Evolutionary conservation across 2,113 vertebrate species (phyloP), one percentile per base, ranked within the genome.

Genomic region (Hiodon alosoides): DNA sequence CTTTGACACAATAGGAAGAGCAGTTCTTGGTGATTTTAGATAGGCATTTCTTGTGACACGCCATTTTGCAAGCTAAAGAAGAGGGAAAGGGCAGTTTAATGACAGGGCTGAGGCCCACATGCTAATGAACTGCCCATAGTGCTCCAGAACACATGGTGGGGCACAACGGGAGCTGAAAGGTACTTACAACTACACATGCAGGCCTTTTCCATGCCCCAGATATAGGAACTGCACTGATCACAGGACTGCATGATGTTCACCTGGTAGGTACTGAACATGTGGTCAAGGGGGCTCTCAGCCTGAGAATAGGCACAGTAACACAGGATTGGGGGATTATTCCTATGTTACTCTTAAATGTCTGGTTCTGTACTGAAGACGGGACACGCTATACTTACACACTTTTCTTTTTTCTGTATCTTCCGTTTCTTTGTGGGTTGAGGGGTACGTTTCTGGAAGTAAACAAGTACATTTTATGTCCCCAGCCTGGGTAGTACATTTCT

Each of bases 181-280:
- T 16, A 86, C 96, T 90, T 79, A 98, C 97, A 90, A 0, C 92
- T 94, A 87, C 96, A 99, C 83, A 99, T 95, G 81, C 91, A 93
- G 60, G 95, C 94, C 79, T 96, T 98, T 77, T 99, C 97, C 97
- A 98, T 99, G 54, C 91, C 93, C 96, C 96, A 98, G 86, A 99
- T 96, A 86, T 90, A 97, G 66, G 95, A 97, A 0, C 85, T 89
- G 78, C 97, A 99, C 81, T 94, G 88, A 78, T 99, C 97, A 66
- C 96, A 99, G 0, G 97, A 97, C 81, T 99, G 97, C 17, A 95
- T 91, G 61, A 99, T 96, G 90, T 89, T 96, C 75, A 98, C 96
- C 83, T 97, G 97, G 87, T 96, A 99, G 53, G 86, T 97, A 72
- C 87, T 90, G 81, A 99, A 97, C 13, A 92, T 87, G 0, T 99